These are phyloP conservation scores for Bombus pyrosoma DNA, from an alignment of 1,140 invertebrate genomes.

Conservation along the genomic window DNA sequence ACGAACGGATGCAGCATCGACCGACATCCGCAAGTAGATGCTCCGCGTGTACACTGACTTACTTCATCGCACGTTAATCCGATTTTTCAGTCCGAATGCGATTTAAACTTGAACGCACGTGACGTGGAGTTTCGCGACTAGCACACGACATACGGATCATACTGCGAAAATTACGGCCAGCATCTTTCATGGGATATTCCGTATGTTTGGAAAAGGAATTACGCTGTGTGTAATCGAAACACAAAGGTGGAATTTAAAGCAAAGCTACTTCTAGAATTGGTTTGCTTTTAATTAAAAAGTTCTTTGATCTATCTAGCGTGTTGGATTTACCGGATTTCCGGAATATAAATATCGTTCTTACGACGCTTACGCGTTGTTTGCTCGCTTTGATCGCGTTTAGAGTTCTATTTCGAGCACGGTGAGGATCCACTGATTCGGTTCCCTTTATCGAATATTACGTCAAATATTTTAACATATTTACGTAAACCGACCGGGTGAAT, in stretches of 20 bases:
- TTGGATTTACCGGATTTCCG: not conserved
- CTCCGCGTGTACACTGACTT: not conserved
- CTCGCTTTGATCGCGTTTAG: not conserved
- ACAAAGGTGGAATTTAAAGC: not conserved
- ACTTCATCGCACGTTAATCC: not conserved
- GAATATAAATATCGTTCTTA: slow-evolving; percentile 2
- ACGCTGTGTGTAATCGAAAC: not conserved
- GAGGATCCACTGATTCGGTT: no score
- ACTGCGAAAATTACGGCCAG: not conserved
- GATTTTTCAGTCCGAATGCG: not conserved
- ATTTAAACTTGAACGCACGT: not conserved
- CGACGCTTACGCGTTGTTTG: not conserved
- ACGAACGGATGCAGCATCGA: not conserved
- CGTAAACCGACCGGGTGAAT: no score
- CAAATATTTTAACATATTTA: not conserved
- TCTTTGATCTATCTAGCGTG: slow-evolving; percentile 2
- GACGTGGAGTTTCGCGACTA: not conserved
- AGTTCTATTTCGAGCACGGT: not conserved
- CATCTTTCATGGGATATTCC: not conserved
- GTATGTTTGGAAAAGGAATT: not conserved
- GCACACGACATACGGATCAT: not conserved
- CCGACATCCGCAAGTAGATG: not conserved
- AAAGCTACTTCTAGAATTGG: not conserved
- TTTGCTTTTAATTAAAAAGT: slow-evolving; percentile 1
- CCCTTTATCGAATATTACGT: no score